Conservation (phyloP, 2,797 vertebrate species). For the Gymnoscopelus microlampas region DNA sequence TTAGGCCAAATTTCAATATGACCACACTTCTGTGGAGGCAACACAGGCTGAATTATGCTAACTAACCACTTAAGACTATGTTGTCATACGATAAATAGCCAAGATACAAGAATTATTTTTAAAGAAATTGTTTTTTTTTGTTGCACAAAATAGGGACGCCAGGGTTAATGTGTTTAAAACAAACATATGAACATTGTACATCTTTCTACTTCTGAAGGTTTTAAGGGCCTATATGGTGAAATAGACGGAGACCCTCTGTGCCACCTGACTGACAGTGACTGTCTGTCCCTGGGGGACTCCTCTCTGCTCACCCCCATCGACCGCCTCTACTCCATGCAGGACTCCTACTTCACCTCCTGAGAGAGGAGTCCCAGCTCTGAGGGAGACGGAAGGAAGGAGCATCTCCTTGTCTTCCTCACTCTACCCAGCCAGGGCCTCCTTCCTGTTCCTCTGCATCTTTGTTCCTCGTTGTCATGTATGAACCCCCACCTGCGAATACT, state of each 20-base stretch:
- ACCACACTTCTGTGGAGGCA: too few relatives aligned
- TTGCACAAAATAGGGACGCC: too few relatives aligned
- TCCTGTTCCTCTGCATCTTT: background rate
- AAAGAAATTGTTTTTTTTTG: too few relatives aligned
- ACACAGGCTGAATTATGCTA: too few relatives aligned
- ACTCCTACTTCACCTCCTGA: slow-evolving; percentile 97
- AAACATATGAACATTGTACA: too few relatives aligned
- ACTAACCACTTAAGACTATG: too few relatives aligned
- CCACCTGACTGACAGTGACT: slow-evolving; percentile 87
- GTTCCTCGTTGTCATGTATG: slow-evolving; percentile 17
- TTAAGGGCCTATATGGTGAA: slow-evolving; percentile 87
- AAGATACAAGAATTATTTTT: too few relatives aligned
- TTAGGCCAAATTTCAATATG: too few relatives aligned
- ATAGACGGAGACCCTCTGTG: slow-evolving; percentile 88
- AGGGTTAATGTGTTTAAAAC: too few relatives aligned
- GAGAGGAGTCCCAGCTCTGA: slow-evolving; percentile 26
- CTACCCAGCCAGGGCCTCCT: background rate
- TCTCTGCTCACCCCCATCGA: slow-evolving; percentile 94
- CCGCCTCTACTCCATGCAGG: slow-evolving; percentile 98
- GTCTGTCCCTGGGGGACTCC: slow-evolving; percentile 83
- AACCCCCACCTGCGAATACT: slow-evolving; percentile 12
- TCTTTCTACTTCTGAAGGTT: slow-evolving; percentile 76
- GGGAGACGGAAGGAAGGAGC: slow-evolving; percentile 1
- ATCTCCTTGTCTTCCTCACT: background rate
- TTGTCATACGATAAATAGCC: too few relatives aligned